Percentiles rank a stretch among this genome's conserved stretches.
phyloP scores from a whole-genome alignment of 2,888 invertebrate species.

The Amaurobius ferox region DNA sequence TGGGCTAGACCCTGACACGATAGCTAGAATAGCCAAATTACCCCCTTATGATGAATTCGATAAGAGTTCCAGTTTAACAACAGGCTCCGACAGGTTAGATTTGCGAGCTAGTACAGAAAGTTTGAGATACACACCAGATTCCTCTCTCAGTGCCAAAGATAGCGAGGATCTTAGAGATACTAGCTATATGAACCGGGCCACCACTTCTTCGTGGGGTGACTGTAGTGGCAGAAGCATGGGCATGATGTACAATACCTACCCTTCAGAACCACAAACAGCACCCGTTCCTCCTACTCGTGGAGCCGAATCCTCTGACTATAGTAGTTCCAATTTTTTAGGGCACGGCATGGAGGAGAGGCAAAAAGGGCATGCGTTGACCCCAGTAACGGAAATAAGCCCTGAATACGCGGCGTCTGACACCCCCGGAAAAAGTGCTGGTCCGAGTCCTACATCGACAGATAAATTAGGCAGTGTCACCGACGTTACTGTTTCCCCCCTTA shows the following conservation, averaged over 20 bases:
- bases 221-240: slow-evolving; percentile 17
- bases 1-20: slow-evolving; percentile 18
- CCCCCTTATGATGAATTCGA: slow-evolving; percentile 54
- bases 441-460: slow-evolving; percentile 19
- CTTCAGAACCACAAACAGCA: neutral
- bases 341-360: slow-evolving; percentile 59
- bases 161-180: slow-evolving; percentile 24
- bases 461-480: slow-evolving; percentile 25
- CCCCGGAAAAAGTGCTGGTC: slow-evolving; percentile 25
- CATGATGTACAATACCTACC: slow-evolving; percentile 20
- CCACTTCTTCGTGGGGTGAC: slow-evolving; percentile 46
- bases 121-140: slow-evolving; percentile 54
- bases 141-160: slow-evolving; percentile 38
- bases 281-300: slow-evolving; percentile 10
- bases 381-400: slow-evolving; percentile 65
- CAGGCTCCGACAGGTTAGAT: neutral
- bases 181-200: neutral
- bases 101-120: slow-evolving; percentile 21
- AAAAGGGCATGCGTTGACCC: slow-evolving; percentile 65
- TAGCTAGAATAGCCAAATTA: slow-evolving; percentile 20
- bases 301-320: slow-evolving; percentile 28
- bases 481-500: slow-evolving; percentile 33
- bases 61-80: slow-evolving; percentile 10
- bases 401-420: slow-evolving; percentile 62
- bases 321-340: slow-evolving; percentile 38